A percentile compares a stretch with the other conserved stretches of the same genome.
phyloP scores from a whole-genome alignment of 2,113 vertebrate genomes.

The Ranitomeya variabilis region DNA sequence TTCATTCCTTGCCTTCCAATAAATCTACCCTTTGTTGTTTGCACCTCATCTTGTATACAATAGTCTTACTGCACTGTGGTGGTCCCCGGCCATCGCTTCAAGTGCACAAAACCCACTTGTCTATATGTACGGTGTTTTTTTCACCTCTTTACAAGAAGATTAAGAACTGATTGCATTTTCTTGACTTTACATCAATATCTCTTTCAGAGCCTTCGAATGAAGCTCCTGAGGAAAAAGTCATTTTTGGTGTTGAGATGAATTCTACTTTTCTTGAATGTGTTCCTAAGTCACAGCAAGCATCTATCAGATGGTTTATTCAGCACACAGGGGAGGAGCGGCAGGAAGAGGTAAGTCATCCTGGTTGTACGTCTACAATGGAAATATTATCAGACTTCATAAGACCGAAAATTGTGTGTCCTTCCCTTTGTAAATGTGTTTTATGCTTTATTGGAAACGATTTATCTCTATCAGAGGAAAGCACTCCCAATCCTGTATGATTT shows the following conservation, averaged over 20 bases:
- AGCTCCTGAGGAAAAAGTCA: constrained; percentile 88
- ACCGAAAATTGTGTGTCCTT: not conserved
- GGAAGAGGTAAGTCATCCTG: constrained; percentile 84
- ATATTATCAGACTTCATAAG: not conserved
- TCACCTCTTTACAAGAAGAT: not conserved
- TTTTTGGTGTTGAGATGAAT: constrained; percentile 95
- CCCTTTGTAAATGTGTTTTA: constrained; percentile 52
- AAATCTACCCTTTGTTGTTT: too few relatives aligned
- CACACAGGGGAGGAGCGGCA: constrained; percentile 81
- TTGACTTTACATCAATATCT: not conserved
- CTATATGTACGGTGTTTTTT: not conserved
- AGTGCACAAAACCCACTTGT: too few relatives aligned
- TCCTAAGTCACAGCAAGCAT: constrained; percentile 94
- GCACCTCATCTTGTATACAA: too few relatives aligned
- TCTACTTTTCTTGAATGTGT: constrained; percentile 96
- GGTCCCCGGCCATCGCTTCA: too few relatives aligned
- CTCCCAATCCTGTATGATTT: constrained; percentile 53
- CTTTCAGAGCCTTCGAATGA: constrained; percentile 79
- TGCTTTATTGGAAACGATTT: constrained; percentile 60
- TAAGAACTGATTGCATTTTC: not conserved
- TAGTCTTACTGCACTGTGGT: too few relatives aligned
- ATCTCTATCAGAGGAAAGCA: constrained; percentile 53
- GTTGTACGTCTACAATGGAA: constrained; percentile 23
- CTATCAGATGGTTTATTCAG: constrained; percentile 90
- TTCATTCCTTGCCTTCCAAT: too few relatives aligned